phyloP scores from a whole-genome alignment of 2,888 invertebrate species.

The Agrochola lota region DNA sequence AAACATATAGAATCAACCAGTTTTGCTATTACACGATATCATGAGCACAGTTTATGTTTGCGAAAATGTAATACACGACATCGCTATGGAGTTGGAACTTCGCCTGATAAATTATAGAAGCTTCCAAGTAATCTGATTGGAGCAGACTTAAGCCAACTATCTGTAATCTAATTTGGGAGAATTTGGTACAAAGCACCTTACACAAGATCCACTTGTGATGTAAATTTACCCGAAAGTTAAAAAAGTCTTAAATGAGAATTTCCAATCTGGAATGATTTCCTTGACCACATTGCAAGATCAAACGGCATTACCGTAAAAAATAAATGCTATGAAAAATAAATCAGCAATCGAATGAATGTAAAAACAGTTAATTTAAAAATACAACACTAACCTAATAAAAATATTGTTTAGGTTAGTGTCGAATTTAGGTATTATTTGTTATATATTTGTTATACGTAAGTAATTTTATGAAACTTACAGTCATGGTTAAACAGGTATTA shows the following conservation, averaged over 20 bases:
- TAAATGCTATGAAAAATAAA: not conserved
- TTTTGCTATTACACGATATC: not conserved
- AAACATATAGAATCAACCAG: conserved; percentile 16
- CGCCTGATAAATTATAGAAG: conserved; percentile 67
- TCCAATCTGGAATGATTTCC: not conserved
- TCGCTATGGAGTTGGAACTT: conserved; percentile 31
- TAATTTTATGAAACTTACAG: not conserved
- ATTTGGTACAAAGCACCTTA: conserved; percentile 36
- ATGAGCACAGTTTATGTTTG: conserved; percentile 7
- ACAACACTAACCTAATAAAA: too few relatives aligned
- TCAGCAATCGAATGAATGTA: not conserved
- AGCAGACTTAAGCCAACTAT: conserved; percentile 54
- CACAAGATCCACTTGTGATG: conserved; percentile 2
- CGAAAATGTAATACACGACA: conserved; percentile 26
- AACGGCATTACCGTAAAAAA: not conserved
- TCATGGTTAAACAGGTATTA: not conserved
- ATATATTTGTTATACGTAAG: too few relatives aligned
- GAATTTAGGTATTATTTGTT: too few relatives aligned
- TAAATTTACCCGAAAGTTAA: conserved; percentile 1
- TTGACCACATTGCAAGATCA: conserved; percentile 7
- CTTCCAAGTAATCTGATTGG: conserved; percentile 64
- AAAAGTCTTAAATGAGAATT: not conserved
- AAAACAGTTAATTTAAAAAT: not conserved
- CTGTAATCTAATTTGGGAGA: conserved; percentile 53
- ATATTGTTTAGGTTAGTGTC: too few relatives aligned